Percentiles rank a stretch among this genome's conserved stretches.
These are phyloP conservation scores for Sebastes cheni DNA, from an alignment of 2,797 vertebrate species.

Conservation along the genomic window DNA sequence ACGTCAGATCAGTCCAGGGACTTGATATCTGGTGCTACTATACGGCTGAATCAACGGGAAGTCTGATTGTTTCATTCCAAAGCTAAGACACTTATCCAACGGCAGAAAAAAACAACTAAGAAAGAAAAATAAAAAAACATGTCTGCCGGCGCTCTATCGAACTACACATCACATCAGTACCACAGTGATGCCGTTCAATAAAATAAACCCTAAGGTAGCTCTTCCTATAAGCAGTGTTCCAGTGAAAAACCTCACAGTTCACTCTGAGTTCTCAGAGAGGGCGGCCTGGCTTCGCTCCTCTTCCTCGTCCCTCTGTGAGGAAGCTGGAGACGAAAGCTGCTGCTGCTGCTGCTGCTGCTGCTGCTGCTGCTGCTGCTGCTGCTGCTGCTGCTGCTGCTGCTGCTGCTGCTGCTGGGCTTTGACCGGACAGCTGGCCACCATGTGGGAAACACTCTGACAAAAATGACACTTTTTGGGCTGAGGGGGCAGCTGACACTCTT, in stretches of 20 bases:
- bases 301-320: slow-evolving; percentile 81
- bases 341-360: slow-evolving; percentile 48
- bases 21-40: background rate
- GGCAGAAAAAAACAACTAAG: slow-evolving; percentile 27
- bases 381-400: slow-evolving; percentile 84
- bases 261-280: slow-evolving; percentile 72
- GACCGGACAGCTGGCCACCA: slow-evolving; percentile 90
- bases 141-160: background rate
- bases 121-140: background rate
- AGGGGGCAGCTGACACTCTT: slow-evolving; percentile 93
- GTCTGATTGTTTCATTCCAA: slow-evolving; percentile 72
- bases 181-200: slow-evolving; percentile 18
- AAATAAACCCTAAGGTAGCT: slow-evolving; percentile 73
- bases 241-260: slow-evolving; percentile 47
- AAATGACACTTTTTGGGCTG: slow-evolving; percentile 95
- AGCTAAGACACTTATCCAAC: slow-evolving; percentile 70
- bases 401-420: slow-evolving; percentile 83
- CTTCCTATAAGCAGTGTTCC: slow-evolving; percentile 53
- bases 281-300: slow-evolving; percentile 75
- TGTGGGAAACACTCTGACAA: slow-evolving; percentile 92
- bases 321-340: slow-evolving; percentile 73
- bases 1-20: background rate
- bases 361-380: slow-evolving; percentile 85
- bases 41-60: background rate
- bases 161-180: background rate